phyloP scores from a whole-genome alignment of 2,797 vertebrate genomes.

The Pantherophis alleghaniensis region DNA sequence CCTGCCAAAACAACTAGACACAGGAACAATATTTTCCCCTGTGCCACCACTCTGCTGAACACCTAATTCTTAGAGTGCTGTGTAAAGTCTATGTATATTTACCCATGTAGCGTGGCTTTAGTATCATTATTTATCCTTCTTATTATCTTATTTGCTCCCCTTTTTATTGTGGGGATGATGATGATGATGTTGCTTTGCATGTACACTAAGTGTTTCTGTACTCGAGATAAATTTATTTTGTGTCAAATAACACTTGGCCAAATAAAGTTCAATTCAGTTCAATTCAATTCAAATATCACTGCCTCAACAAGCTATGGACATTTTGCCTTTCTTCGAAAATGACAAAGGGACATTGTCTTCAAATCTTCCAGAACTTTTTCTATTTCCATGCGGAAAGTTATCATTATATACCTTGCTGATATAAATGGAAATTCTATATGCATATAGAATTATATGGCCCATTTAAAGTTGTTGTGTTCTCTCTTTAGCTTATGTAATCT shows the following conservation, averaged over 20 bases:
- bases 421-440: neutral
- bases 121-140: too few relatives aligned
- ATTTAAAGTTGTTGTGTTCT: neutral
- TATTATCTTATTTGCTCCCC: too few relatives aligned
- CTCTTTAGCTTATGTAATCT: neutral
- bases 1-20: neutral
- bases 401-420: slow-evolving; percentile 12
- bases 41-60: too few relatives aligned
- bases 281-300: neutral
- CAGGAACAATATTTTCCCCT: neutral
- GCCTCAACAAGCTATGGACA: neutral
- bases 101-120: too few relatives aligned
- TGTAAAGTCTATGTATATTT: too few relatives aligned
- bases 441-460: neutral
- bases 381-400: slow-evolving; percentile 25
- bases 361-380: slow-evolving; percentile 10
- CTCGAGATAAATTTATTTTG: too few relatives aligned
- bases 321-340: neutral
- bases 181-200: too few relatives aligned
- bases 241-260: too few relatives aligned
- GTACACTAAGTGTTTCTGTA: too few relatives aligned
- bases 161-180: too few relatives aligned
- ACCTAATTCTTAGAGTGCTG: too few relatives aligned
- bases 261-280: too few relatives aligned
- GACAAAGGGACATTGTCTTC: neutral